Evolutionary conservation across 2,888 invertebrate genomes (phyloP), one percentile per base, ranked within the genome.

Genomic region (Ferdinandea cuprea): DNA sequence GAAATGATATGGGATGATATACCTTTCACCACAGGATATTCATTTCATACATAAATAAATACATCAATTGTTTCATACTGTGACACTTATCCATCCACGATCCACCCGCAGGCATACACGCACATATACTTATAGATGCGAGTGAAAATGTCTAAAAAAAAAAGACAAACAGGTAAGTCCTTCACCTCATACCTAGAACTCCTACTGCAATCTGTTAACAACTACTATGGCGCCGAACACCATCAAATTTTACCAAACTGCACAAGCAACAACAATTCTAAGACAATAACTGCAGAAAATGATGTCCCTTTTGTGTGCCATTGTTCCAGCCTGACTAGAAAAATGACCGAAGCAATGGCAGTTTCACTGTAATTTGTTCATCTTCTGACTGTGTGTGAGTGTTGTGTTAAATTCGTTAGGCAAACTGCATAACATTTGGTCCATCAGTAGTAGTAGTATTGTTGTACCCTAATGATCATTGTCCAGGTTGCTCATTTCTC

Each of bases 401-500:
- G 40, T 35, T 30, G 19, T 11, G 13, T 4, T 15, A 46, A 65
- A 30, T 48, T 44, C 44, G 32, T 37, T 48, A 15, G 11, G 63
- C 63, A 19, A 65, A 68, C 44, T 17, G 44, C 37, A 61, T 44
- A 50, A 54, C 72, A 72, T 61, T 71, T 71, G 71, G 71, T 52
- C 61, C 72, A 72, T 52, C 56, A 28, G 25, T 21, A 21, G 2
- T n/a, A n/a, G 46, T 7, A n/a, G 17, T 9, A 17, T n/a, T n/a
- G n/a, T n/a, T n/a, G 11, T 21, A 32, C 8, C 25, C 61, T 54
- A 61, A 61, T 61, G 72, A 72, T 44, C 72, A 35, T 28, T 52
- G 61, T 72, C 72, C 61, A 63, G 54, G 61, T 71, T 71, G 46
- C 42, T 52, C 35, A 52, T 44, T 63, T 40, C 72, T 54, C 72